Evolutionary conservation across 2,113 vertebrate species (phyloP).

Genomic region (Sula dactylatra): DNA sequence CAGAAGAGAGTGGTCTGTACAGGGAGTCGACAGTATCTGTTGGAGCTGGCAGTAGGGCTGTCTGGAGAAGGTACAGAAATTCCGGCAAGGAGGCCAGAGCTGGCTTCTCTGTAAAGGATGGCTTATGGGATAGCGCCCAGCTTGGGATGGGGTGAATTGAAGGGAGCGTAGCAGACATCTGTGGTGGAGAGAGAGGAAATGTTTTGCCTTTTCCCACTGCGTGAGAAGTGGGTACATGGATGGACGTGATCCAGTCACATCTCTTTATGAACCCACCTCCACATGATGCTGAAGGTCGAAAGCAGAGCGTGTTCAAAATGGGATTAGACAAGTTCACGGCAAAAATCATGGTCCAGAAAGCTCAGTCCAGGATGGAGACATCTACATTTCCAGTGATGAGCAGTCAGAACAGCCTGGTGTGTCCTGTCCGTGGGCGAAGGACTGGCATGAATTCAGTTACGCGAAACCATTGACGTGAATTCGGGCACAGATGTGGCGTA

Average conservation of each 20-base stretch:
- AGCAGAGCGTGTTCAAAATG: background rate
- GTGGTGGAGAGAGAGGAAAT: background rate
- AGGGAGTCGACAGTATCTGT: background rate
- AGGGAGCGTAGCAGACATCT: background rate
- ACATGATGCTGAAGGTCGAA: background rate
- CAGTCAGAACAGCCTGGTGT: background rate
- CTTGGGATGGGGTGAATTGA: background rate
- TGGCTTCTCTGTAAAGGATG: background rate
- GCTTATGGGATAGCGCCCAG: background rate
- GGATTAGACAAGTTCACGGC: background rate
- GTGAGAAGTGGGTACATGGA: background rate
- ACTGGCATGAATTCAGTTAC: background rate
- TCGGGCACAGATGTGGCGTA: background rate
- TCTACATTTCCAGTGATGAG: background rate
- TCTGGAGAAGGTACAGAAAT: background rate
- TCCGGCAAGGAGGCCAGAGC: background rate
- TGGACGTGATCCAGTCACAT: background rate
- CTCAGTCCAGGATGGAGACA: background rate
- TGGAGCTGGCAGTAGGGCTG: background rate
- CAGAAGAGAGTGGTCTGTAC: background rate
- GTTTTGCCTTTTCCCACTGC: background rate
- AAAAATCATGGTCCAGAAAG: background rate
- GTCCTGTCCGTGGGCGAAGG: background rate
- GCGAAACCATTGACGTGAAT: rapidly evolving
- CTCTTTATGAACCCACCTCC: background rate